phyloP scores from a whole-genome alignment of 2,888 invertebrate species.

The Phlogophora meticulosa region DNA sequence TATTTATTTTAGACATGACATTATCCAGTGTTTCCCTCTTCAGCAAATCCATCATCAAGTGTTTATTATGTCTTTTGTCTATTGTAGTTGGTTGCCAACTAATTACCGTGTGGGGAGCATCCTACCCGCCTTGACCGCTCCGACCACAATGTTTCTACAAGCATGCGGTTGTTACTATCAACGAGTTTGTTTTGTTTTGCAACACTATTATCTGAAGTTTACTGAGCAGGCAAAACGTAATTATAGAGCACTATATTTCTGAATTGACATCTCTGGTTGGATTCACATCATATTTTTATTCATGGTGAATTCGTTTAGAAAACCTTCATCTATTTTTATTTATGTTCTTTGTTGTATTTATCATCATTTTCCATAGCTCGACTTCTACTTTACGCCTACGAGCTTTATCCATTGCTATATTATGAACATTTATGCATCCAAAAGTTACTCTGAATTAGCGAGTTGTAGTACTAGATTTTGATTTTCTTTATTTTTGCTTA shows the following conservation, averaged over 20 bases:
- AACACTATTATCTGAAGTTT: neutral
- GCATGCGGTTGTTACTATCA: conserved; percentile 32
- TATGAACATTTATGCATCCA: neutral
- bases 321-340: no score
- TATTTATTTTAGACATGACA: conserved; percentile 32
- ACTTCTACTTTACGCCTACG: no score
- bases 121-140: conserved; percentile 54
- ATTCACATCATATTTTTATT: no score
- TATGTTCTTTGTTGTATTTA: no score
- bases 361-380: no score
- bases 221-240: no score
- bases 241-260: neutral
- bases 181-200: conserved; percentile 27
- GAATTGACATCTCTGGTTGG: no score
- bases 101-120: conserved; percentile 46
- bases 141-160: conserved; percentile 39
- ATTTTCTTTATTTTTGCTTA: neutral
- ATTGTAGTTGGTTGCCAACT: conserved; percentile 37
- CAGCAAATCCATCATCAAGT: conserved; percentile 31
- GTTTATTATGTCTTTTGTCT: conserved; percentile 17
- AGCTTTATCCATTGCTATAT: neutral
- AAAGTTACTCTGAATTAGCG: neutral
- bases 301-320: no score
- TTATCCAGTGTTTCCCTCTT: conserved; percentile 15
- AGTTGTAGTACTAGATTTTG: neutral